phyloP scores from a whole-genome alignment of 2,888 invertebrate species.

The Brassicogethes aeneus region DNA sequence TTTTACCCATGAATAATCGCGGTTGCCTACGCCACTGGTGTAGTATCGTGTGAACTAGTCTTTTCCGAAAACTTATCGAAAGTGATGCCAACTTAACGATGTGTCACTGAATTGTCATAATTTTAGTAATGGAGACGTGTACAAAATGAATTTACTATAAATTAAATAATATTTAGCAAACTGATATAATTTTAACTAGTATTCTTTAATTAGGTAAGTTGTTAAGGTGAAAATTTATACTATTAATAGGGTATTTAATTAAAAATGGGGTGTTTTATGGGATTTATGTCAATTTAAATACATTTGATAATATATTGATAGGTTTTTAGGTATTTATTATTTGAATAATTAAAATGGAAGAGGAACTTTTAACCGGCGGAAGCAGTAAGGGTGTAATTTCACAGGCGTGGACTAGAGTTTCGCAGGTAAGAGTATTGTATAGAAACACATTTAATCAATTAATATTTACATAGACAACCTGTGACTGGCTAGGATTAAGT shows the following conservation, averaged over 20 bases:
- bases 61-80: constrained; percentile 4
- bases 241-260: too few species aligned
- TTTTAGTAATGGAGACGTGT: constrained; percentile 13
- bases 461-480: not conserved
- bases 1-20: too few species aligned
- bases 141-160: constrained; percentile 12
- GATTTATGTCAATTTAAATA: too few species aligned
- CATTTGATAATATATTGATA: too few species aligned
- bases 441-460: constrained; percentile 3
- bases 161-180: constrained; percentile 12
- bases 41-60: too few species aligned
- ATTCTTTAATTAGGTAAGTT: constrained; percentile 1
- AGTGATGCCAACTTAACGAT: constrained; percentile 3
- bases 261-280: too few species aligned
- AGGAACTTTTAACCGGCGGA: constrained; percentile 49
- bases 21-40: too few species aligned
- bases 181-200: constrained; percentile 8
- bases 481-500: too few species aligned
- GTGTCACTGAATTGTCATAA: constrained; percentile 1
- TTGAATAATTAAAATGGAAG: constrained; percentile 58
- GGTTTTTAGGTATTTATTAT: not conserved
- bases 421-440: constrained; percentile 51
- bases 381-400: constrained; percentile 54
- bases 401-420: constrained; percentile 58
- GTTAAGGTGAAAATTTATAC: not conserved